Base-by-base conservation (phyloP, 1,140 invertebrate genomes). In the Cephus cinctus region DNA sequence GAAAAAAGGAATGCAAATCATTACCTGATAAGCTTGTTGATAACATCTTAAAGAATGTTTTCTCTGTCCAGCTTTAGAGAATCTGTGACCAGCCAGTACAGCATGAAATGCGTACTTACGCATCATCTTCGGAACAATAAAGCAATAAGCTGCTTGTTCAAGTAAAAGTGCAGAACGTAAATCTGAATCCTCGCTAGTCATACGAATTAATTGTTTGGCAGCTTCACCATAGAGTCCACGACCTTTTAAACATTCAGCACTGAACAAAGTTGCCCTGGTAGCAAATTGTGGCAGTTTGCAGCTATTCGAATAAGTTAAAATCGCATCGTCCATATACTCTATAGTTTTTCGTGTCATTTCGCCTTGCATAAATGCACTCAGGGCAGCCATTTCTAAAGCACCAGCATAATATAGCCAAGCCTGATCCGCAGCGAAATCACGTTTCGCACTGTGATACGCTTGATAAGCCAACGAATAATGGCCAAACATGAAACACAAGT, bases 71-170 rank as follows among this genome's bases (percentile, higher is more conserved):
- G 94, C 90, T 73, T 98, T 96, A 3, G 89, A 88, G 71, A 85
- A 98, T 45, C 94, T 79, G 73, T 97, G 92, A 3, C 96, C 96
- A 36, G 96, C 92, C 11, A 98, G 77, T 14, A 98, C 94, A 80
- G 94, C 89, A 65, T 98, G 94, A 71, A 98, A 98, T n/a, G 95
- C 91, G 73, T 96, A 98, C 73, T 98, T 98, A 35, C 96, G 80
- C 49, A 89, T 83, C 86, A 94, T 90, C 11, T 83, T 82, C 2
- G 83, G 81, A 31, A 85, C 83, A 18, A 98, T 78, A 67, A 94
- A 98, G 68, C 93, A 96, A 65, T 96, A 90, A 0, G 95, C 88
- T 0, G 96, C 94, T 76, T 98, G 96, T 76, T 98, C 96, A 11
- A 98, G 75, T 38, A 98, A 77, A 47, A 98, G 75, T 5, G 95